Percentiles rank a stretch among this genome's conserved stretches.
phyloP scores from a whole-genome alignment of 2,888 invertebrate species.

The Epinotia ramella region DNA sequence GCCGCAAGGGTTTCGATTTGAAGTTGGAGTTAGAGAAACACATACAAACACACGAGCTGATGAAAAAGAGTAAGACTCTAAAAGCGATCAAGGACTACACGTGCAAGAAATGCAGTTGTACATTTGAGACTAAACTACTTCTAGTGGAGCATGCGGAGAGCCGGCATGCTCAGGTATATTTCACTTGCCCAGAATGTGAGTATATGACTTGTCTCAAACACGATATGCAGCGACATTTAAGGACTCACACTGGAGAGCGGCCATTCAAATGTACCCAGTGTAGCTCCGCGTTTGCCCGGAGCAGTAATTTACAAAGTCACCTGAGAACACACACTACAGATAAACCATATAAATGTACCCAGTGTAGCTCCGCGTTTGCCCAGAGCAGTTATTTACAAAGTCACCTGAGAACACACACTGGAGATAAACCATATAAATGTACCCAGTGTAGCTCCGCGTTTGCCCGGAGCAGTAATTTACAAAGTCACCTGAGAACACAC shows the following conservation, averaged over 20 bases:
- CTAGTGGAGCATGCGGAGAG: slow-evolving; percentile 24
- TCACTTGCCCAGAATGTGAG: slow-evolving; percentile 5
- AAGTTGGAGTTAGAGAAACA: slow-evolving; percentile 33
- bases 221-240: not conserved
- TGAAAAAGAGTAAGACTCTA: not conserved
- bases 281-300: not conserved
- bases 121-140: slow-evolving; percentile 14
- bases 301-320: too few species aligned
- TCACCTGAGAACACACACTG: not conserved
- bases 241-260: not conserved
- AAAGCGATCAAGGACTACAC: not conserved
- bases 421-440: not conserved
- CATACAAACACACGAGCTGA: slow-evolving; percentile 4
- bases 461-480: not conserved
- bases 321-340: not conserved
- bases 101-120: slow-evolving; percentile 2
- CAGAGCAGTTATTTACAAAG: not conserved
- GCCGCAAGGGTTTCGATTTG: not conserved
- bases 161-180: slow-evolving; percentile 1
- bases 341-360: not conserved
- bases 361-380: not conserved
- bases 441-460: not conserved
- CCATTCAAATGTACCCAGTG: slow-evolving; percentile 3
- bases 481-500: not conserved
- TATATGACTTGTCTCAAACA: not conserved